These are phyloP conservation scores for Agriopis aurantiaria DNA, from an alignment of 2,888 invertebrate species.

Conservation along the genomic window DNA sequence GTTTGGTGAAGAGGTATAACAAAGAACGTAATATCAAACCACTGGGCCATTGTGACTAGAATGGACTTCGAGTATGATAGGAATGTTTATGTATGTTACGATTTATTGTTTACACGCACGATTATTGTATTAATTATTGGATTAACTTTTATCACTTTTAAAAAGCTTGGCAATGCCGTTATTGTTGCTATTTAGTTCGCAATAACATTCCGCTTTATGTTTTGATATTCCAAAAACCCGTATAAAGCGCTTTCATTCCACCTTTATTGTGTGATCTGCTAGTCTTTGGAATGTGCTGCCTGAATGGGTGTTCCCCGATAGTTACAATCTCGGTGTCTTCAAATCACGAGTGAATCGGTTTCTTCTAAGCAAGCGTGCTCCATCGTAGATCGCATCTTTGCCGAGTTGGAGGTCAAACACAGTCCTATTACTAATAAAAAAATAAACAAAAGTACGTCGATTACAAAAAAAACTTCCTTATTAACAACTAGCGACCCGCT, in stretches of 20 bases:
- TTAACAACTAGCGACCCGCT: too few species aligned
- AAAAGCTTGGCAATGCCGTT: slow-evolving; percentile 15
- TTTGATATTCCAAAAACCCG: neutral
- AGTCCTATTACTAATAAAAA: too few species aligned
- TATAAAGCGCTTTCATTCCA: neutral
- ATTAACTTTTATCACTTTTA: slow-evolving; percentile 31
- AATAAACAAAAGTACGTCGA: too few species aligned
- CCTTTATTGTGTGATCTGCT: too few species aligned
- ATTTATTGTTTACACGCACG: slow-evolving; percentile 46
- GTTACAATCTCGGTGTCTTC: too few species aligned
- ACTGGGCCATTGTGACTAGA: slow-evolving; percentile 54
- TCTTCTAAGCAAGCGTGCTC: too few species aligned
- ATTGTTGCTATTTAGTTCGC: slow-evolving; percentile 7
- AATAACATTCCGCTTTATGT: slow-evolving; percentile 1
- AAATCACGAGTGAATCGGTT: too few species aligned
- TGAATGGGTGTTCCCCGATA: too few species aligned
- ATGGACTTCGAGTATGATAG: slow-evolving; percentile 50
- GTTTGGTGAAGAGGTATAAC: slow-evolving; percentile 60
- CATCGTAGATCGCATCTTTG: too few species aligned
- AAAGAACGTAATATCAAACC: slow-evolving; percentile 56
- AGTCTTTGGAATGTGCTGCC: too few species aligned
- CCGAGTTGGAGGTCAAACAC: too few species aligned
- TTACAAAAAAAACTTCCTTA: too few species aligned
- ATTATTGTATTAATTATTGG: slow-evolving; percentile 37
- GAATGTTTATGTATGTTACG: slow-evolving; percentile 50